Conservation (phyloP, 2,888 invertebrate species). For the Clitarchus hookeri region DNA sequence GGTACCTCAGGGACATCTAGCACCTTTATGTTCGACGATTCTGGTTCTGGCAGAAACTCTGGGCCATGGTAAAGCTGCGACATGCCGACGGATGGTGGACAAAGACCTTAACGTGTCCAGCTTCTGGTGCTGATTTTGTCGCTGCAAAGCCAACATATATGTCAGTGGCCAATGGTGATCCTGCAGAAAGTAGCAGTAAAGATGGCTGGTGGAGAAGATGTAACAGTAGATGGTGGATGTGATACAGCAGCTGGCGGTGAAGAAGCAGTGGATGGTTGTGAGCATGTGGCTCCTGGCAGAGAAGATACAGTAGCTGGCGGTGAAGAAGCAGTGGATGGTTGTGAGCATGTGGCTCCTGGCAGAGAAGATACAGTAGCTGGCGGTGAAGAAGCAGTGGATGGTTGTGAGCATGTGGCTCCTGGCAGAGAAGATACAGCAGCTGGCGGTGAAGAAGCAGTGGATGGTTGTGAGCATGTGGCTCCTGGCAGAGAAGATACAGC, state of each 20-base stretch:
- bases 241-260: no score
- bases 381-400: not conserved
- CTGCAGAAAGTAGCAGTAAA: not conserved
- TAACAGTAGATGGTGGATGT: no score
- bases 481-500: not conserved
- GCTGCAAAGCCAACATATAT: not conserved
- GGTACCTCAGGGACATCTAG: no score
- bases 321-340: not conserved
- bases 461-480: not conserved
- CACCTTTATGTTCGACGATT: no score
- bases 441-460: not conserved
- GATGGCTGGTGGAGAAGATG: not conserved
- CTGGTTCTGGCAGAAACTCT: no score
- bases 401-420: not conserved
- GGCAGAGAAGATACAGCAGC: not conserved
- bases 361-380: not conserved
- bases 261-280: not conserved
- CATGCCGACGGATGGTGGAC: no score
- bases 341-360: no score
- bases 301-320: not conserved
- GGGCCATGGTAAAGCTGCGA: no score
- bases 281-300: not conserved
- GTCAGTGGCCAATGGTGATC: not conserved
- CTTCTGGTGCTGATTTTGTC: not conserved
- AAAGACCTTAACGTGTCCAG: no score